phyloP scores from a whole-genome alignment of 2,113 vertebrate species.

The Macheiramphus alcinus region DNA sequence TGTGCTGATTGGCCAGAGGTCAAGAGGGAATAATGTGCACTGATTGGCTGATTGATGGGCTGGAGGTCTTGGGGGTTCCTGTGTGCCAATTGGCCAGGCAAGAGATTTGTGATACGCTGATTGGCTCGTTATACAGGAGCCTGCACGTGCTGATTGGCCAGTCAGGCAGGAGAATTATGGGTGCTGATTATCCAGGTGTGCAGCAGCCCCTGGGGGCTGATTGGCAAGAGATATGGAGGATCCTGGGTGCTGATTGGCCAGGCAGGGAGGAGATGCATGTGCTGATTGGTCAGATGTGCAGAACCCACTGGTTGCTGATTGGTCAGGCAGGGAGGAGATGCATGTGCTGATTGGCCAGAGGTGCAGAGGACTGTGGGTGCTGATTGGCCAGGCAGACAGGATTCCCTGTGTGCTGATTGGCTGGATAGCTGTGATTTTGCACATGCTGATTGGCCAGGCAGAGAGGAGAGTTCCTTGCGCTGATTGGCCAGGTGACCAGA shows the following conservation, averaged over 20 bases:
- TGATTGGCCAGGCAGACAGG: not conserved
- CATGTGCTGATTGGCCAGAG: too few species aligned
- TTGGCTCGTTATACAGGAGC: too few species aligned
- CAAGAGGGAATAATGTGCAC: too few species aligned
- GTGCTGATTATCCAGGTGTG: not conserved
- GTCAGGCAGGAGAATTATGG: not conserved
- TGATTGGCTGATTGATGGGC: not conserved
- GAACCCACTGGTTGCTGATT: not conserved
- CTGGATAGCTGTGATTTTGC: too few species aligned
- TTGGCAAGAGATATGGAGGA: not conserved
- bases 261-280: not conserved
- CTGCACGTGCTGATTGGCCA: too few species aligned
- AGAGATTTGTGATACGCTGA: too few species aligned
- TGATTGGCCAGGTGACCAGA: not conserved
- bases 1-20: not conserved
- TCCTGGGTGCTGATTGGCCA: not conserved
- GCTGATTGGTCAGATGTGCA: not conserved
- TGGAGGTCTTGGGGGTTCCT: not conserved
- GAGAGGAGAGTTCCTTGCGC: too few species aligned
- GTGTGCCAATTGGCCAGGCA: not conserved
- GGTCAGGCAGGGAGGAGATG: not conserved
- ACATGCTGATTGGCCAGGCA: not conserved
- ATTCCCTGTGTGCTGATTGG: not conserved
- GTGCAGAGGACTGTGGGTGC: fast-evolving
- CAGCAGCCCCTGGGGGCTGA: not conserved